Conservation (phyloP, 2,113 vertebrate species). For the Sakesphorus luctuosus region DNA sequence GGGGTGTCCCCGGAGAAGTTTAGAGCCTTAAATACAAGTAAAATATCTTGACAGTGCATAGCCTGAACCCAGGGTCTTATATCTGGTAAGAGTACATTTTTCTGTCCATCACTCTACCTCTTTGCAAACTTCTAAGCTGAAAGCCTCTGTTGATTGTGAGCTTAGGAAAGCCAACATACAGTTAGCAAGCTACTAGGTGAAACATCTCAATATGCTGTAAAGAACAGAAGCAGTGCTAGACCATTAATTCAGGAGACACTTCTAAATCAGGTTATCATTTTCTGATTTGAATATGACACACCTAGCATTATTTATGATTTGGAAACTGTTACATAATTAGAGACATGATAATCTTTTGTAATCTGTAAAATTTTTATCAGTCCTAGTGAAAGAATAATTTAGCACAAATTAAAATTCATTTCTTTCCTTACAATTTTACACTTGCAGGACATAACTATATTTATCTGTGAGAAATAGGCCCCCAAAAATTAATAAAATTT, state of each 20-base stretch:
- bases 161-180: background rate
- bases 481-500: background rate
- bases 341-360: slow-evolving; percentile 1
- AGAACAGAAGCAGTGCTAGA: background rate
- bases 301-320: slow-evolving; percentile 39
- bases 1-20: too few relatives aligned
- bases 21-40: too few relatives aligned
- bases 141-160: background rate
- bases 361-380: background rate
- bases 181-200: background rate
- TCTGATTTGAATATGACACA: background rate
- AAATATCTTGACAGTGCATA: too few relatives aligned
- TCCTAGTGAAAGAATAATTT: slow-evolving; percentile 9
- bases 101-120: background rate
- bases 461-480: background rate
- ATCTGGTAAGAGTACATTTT: background rate
- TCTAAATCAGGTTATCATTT: background rate
- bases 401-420: slow-evolving; percentile 41
- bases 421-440: background rate
- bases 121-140: background rate
- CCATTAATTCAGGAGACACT: background rate
- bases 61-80: too few relatives aligned
- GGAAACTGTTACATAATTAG: slow-evolving; percentile 20
- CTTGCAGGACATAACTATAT: background rate
- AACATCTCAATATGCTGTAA: background rate